These are phyloP conservation scores for Lithodes maja DNA, from an alignment of 2,888 invertebrate species.

Conservation along the genomic window DNA sequence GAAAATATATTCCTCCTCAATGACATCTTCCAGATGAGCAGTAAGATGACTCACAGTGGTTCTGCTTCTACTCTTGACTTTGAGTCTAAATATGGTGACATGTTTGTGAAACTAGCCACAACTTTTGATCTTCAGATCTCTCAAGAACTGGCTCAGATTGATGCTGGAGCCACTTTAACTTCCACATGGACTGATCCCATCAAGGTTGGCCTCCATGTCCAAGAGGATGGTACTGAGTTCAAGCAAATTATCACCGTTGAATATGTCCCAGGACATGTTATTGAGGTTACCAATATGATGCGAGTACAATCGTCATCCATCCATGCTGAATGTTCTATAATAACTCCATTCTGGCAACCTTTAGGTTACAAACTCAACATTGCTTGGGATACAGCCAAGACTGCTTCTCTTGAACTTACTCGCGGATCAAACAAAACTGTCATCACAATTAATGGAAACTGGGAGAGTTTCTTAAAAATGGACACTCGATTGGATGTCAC, in stretches of 20 bases:
- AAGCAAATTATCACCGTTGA: conserved; percentile 22
- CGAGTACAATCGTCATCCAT: background rate
- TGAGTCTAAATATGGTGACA: background rate
- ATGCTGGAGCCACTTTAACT: conserved; percentile 24
- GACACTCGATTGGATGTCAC: background rate
- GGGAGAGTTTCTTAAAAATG: background rate
- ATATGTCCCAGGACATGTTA: conserved; percentile 25
- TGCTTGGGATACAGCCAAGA: conserved; percentile 1
- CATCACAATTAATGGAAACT: conserved; percentile 18
- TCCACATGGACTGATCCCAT: conserved; percentile 28
- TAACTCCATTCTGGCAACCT: conserved; percentile 56
- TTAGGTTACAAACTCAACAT: conserved; percentile 39
- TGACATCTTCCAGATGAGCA: conserved; percentile 33
- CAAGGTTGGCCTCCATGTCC: conserved; percentile 30
- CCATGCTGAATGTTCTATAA: conserved; percentile 11
- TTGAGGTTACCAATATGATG: background rate
- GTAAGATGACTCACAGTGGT: conserved; percentile 35
- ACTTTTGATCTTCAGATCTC: conserved; percentile 18
- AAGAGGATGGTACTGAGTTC: conserved; percentile 28
- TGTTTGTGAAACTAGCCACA: background rate
- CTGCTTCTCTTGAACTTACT: conserved; percentile 14
- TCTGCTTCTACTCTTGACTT: background rate
- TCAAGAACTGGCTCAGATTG: background rate
- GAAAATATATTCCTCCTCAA: conserved; percentile 50
- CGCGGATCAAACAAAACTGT: conserved; percentile 28